These are phyloP conservation scores for Folsomia candida DNA, from an alignment of 2,888 invertebrate species.

Conservation along the genomic window DNA sequence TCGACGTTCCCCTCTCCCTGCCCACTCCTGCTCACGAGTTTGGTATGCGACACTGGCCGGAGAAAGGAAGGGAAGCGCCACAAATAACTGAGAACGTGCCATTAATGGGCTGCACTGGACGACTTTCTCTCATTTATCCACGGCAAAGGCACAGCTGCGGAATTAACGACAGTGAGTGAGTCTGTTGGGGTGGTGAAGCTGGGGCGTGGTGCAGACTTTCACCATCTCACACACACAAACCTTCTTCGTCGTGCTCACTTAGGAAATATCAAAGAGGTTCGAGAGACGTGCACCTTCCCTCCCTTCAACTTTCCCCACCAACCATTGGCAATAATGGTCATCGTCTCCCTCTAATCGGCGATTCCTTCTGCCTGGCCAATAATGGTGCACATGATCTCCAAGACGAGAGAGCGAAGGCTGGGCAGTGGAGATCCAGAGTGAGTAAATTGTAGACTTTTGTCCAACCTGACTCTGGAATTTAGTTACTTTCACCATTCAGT, in stretches of 20 bases:
- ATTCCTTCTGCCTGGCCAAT: not conserved
- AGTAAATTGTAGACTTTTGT: not conserved
- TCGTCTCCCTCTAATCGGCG: not conserved
- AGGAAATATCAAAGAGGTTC: too few species aligned
- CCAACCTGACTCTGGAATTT: not conserved
- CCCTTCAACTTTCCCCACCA: not conserved
- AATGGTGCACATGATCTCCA: not conserved
- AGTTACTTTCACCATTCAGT: not conserved
- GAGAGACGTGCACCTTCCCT: not conserved
- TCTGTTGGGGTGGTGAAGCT: not conserved
- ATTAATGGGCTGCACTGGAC: conserved; percentile 28
- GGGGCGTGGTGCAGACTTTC: too few species aligned
- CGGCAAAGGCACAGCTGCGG: not conserved
- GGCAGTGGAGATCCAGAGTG: not conserved
- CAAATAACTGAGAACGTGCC: conserved; percentile 42
- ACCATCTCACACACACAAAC: too few species aligned
- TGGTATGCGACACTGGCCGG: conserved; percentile 14
- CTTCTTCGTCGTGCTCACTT: too few species aligned
- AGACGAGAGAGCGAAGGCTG: not conserved
- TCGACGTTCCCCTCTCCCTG: not conserved
- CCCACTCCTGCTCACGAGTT: not conserved
- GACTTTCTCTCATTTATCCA: conserved; percentile 4
- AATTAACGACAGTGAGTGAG: not conserved
- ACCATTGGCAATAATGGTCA: not conserved
- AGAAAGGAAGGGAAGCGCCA: conserved; percentile 25